Evolutionary conservation across 2,113 vertebrate genomes (phyloP).

Genomic region (Charina bottae): DNA sequence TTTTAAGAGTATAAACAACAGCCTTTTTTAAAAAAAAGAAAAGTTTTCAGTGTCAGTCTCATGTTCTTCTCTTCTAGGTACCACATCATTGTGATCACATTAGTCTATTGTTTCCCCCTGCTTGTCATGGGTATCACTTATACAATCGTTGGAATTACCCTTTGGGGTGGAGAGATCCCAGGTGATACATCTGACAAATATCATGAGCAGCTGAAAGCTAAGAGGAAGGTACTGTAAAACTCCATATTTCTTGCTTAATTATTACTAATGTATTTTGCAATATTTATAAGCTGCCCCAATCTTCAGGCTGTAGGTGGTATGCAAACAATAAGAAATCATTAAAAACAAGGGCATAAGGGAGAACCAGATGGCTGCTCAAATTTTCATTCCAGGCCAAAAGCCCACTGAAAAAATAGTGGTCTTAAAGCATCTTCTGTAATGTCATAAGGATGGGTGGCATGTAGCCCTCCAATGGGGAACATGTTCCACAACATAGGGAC

Average conservation of each 20-base stretch:
- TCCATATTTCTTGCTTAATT: conserved; percentile 11
- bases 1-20: neutral
- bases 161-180: conserved; percentile 97
- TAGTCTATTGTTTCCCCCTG: conserved; percentile 92
- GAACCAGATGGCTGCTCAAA: neutral
- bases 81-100: conserved; percentile 86
- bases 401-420: neutral
- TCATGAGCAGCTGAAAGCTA: conserved; percentile 92
- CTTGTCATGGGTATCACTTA: conserved; percentile 96
- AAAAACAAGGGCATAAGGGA: neutral
- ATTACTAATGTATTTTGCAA: neutral
- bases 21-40: neutral
- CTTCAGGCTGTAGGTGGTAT: neutral
- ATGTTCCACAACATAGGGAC: neutral
- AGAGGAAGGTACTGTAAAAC: conserved; percentile 88
- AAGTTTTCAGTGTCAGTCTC: conserved; percentile 18
- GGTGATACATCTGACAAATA: conserved; percentile 94
- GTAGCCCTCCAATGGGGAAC: neutral
- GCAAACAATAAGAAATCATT: neutral
- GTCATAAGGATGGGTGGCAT: neutral
- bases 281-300: neutral
- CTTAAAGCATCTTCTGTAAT: neutral
- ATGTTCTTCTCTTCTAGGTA: conserved; percentile 78
- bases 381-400: neutral
- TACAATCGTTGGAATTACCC: conserved; percentile 91